Conservation (phyloP, 2,797 vertebrate genomes). For the Silurus lanzhouensis region DNA sequence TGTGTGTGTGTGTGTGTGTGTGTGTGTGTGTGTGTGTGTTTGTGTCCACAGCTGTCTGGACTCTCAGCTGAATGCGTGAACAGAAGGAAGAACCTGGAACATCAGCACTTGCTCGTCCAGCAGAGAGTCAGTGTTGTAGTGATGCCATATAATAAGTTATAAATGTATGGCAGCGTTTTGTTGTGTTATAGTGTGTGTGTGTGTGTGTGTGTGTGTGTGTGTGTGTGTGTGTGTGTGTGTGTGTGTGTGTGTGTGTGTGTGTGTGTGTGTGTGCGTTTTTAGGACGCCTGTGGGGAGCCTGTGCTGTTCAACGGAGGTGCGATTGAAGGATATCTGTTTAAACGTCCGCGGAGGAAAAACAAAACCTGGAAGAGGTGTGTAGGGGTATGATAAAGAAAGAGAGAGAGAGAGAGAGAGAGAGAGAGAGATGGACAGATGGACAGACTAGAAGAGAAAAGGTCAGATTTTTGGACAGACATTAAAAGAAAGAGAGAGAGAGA, state of each 20-base stretch:
- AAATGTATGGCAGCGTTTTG: background rate
- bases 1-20: slow-evolving; percentile 13
- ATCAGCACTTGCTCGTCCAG: slow-evolving; percentile 73
- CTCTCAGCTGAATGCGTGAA: slow-evolving; percentile 63
- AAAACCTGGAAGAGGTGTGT: slow-evolving; percentile 75
- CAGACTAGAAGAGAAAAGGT: slow-evolving; percentile 60
- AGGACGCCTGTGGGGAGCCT: slow-evolving; percentile 74
- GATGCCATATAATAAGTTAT: background rate
- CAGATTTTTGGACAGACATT: too few species aligned
- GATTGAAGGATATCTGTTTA: slow-evolving; percentile 77
- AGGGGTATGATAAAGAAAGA: background rate
- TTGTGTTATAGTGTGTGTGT: background rate
- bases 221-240: slow-evolving; percentile 21
- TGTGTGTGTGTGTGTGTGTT: slow-evolving; percentile 7
- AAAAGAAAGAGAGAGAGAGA: background rate
- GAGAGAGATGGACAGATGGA: background rate
- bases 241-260: slow-evolving; percentile 28
- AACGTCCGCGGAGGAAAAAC: slow-evolving; percentile 73
- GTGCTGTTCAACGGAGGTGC: slow-evolving; percentile 57
- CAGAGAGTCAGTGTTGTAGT: slow-evolving; percentile 67
- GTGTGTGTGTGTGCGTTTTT: slow-evolving; percentile 12
- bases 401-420: background rate
- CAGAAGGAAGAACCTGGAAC: slow-evolving; percentile 73
- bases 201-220: background rate
- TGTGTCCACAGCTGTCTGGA: slow-evolving; percentile 66